Evolutionary conservation across 2,888 invertebrate genomes (phyloP).

Genomic region (Megaustenia siamemsis): DNA sequence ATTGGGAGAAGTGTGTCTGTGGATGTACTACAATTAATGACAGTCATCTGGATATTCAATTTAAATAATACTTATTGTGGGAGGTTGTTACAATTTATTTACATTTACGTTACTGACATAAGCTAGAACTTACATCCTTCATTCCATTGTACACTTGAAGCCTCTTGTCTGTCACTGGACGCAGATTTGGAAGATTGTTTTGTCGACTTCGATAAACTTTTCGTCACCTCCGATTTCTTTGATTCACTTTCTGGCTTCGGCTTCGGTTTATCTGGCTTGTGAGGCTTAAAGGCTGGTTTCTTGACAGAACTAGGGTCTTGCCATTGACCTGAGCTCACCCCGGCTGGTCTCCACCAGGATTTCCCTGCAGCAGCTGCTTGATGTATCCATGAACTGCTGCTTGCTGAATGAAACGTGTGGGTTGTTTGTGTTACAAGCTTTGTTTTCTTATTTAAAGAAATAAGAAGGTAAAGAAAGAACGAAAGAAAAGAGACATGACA

Average conservation of each 20-base stretch:
- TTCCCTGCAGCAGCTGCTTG: constrained; percentile 44
- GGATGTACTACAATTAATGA: too few species aligned
- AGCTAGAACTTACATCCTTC: constrained; percentile 45
- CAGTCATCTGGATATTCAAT: too few species aligned
- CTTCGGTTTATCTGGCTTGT: constrained; percentile 14
- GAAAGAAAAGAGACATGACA: too few species aligned
- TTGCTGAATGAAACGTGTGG: background rate
- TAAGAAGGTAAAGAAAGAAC: too few species aligned
- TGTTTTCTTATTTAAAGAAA: too few species aligned
- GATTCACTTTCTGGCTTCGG: background rate
- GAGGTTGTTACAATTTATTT: too few species aligned
- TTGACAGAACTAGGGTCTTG: constrained; percentile 53
- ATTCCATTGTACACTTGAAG: constrained; percentile 13
- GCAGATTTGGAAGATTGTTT: background rate
- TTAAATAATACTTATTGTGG: too few species aligned
- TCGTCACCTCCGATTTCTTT: background rate
- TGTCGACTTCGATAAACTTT: background rate
- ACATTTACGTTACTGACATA: too few species aligned
- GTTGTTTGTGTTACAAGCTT: too few species aligned
- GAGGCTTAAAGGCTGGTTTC: constrained; percentile 48
- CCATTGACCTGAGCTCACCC: constrained; percentile 56
- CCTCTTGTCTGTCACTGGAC: background rate
- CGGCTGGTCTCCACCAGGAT: constrained; percentile 62
- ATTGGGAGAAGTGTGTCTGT: too few species aligned
- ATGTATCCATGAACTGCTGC: constrained; percentile 32